Percentiles rank a stretch among this genome's conserved stretches.
Evolutionary conservation across 2,797 vertebrate genomes (phyloP).

Genomic region (Crax fasciolata): DNA sequence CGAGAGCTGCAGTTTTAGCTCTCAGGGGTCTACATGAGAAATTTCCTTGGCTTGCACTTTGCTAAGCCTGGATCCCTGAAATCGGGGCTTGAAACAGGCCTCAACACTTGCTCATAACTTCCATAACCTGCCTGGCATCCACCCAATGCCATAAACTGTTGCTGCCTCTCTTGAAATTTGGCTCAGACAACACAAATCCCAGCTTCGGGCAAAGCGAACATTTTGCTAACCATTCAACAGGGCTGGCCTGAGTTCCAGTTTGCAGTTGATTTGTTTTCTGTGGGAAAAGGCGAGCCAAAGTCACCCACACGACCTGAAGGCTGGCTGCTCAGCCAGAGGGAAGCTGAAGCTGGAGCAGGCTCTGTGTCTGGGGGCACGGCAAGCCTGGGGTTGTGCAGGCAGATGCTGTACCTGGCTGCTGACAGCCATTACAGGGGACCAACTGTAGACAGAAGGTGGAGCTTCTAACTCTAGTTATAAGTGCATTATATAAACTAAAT

Average conservation of each 20-base stretch:
- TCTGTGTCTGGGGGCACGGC: background rate
- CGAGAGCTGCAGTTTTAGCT: background rate
- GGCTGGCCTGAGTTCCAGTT: constrained; percentile 39
- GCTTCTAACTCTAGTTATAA: background rate
- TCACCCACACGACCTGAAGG: background rate
- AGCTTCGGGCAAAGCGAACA: constrained; percentile 33
- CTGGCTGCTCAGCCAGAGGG: background rate
- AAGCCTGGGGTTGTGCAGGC: background rate
- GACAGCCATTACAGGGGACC: background rate
- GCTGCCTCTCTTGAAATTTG: background rate
- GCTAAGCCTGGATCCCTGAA: background rate
- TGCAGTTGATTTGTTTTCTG: constrained; percentile 46
- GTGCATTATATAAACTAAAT: background rate
- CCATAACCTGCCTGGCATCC: constrained; percentile 33
- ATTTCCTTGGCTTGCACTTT: background rate
- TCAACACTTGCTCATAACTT: background rate
- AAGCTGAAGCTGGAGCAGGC: background rate
- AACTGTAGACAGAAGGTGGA: background rate
- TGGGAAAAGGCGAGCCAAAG: background rate
- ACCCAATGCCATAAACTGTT: background rate
- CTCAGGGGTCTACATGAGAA: background rate
- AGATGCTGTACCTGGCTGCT: background rate
- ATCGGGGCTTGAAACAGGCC: background rate
- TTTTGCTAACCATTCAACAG: constrained; percentile 34
- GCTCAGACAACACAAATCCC: constrained; percentile 43